These are phyloP conservation scores for Paramormyrops kingsleyae DNA, from an alignment of 2,113 vertebrate genomes.

Conservation along the genomic window DNA sequence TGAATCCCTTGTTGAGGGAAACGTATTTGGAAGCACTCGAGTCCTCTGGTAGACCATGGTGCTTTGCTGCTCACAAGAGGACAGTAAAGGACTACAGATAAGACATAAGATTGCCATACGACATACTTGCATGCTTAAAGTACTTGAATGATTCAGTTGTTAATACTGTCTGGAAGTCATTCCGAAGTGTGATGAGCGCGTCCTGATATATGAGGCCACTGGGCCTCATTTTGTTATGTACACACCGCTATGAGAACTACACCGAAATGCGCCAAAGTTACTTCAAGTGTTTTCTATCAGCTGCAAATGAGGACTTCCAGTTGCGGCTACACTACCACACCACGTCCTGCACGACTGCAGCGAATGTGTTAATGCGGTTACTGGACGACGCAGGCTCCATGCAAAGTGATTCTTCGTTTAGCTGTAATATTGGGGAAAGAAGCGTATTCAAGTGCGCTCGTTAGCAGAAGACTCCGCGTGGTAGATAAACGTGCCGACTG, in stretches of 20 bases:
- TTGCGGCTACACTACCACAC: not conserved
- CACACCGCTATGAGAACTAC: constrained; percentile 33
- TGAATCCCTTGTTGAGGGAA: constrained; percentile 9
- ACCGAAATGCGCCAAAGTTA: constrained; percentile 36
- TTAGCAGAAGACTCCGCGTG: not conserved
- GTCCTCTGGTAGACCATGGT: constrained; percentile 29
- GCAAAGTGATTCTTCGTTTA: constrained; percentile 28
- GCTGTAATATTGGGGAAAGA: constrained; percentile 46
- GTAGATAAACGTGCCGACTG: not conserved
- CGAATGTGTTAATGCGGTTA: not conserved
- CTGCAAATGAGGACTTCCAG: not conserved
- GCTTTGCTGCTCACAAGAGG: constrained; percentile 29
- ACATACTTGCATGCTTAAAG: constrained; percentile 28
- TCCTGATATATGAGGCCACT: constrained; percentile 37
- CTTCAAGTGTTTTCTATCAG: constrained; percentile 28
- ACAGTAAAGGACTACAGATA: constrained; percentile 10
- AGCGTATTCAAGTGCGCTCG: constrained; percentile 39
- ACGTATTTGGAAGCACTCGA: constrained; percentile 36
- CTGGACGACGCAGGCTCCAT: constrained; percentile 27
- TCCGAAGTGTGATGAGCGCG: constrained; percentile 39
- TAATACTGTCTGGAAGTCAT: constrained; percentile 46
- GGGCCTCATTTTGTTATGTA: constrained; percentile 24
- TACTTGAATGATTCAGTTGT: constrained; percentile 47
- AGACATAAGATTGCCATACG: constrained; percentile 38
- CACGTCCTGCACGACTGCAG: not conserved